Conservation (phyloP, 2,888 invertebrate genomes). For the Copidosoma aretas region DNA sequence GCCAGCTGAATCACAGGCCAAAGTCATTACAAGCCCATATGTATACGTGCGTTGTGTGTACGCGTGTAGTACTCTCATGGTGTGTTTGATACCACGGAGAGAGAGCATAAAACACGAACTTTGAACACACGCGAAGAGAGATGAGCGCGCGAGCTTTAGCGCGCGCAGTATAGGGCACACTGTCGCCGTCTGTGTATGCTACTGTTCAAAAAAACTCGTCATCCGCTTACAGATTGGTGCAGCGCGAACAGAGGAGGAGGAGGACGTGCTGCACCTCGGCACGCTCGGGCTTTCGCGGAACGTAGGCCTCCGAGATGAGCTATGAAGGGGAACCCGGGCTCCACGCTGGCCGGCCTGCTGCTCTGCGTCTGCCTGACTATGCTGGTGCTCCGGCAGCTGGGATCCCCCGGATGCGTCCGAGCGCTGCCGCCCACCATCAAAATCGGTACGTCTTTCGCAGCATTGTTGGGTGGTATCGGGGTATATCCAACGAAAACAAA, state of each 20-base stretch:
- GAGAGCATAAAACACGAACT: neutral
- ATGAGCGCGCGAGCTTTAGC: slow-evolving; percentile 1
- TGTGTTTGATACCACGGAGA: too few species aligned
- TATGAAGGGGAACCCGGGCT: slow-evolving; percentile 61
- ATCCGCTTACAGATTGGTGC: slow-evolving; percentile 33
- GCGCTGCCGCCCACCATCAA: slow-evolving; percentile 59
- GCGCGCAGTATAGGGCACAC: too few species aligned
- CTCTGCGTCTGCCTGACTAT: slow-evolving; percentile 54
- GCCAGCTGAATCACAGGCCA: too few species aligned
- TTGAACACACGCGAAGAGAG: too few species aligned
- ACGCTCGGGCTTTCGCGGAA: slow-evolving; percentile 46
- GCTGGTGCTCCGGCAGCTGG: slow-evolving; percentile 54
- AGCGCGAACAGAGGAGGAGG: slow-evolving; percentile 24
- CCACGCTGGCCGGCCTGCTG: slow-evolving; percentile 59
- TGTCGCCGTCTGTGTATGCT: too few species aligned
- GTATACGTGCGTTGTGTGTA: too few species aligned
- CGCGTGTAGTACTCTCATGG: too few species aligned
- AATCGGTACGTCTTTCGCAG: slow-evolving; percentile 59
- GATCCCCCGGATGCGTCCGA: slow-evolving; percentile 51
- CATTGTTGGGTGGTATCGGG: too few species aligned
- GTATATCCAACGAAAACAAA: too few species aligned
- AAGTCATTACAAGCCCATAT: too few species aligned
- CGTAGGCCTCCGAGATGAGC: slow-evolving; percentile 59
- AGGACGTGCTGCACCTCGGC: slow-evolving; percentile 1
- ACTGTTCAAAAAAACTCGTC: slow-evolving; percentile 16